Evolutionary conservation across 2,888 invertebrate species (phyloP).

Genomic region (Nebria salina): DNA sequence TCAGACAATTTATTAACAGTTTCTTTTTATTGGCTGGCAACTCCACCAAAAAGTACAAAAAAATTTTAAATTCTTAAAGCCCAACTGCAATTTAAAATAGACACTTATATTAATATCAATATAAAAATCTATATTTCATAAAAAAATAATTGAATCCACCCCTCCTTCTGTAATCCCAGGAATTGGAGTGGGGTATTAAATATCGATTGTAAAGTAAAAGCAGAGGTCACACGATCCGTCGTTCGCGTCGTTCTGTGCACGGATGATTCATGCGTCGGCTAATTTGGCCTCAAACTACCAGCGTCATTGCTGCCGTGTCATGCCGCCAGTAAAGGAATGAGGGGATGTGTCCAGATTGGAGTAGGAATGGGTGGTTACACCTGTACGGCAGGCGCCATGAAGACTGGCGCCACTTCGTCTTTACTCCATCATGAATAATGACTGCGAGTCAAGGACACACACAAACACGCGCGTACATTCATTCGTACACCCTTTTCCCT

Average conservation of each 20-base stretch:
- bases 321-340: no score
- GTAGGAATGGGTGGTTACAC: conserved; percentile 14
- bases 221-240: conserved; percentile 47
- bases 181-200: not conserved
- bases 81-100: not conserved
- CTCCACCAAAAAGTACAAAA: no score
- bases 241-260: conserved; percentile 41
- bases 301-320: conserved; percentile 1
- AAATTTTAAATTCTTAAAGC: no score
- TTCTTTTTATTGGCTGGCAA: no score
- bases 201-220: conserved; percentile 21
- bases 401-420: conserved; percentile 40
- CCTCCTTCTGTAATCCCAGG: not conserved
- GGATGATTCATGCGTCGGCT: conserved; percentile 46
- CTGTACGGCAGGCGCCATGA: conserved; percentile 30
- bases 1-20: no score
- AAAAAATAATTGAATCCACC: not conserved
- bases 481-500: not conserved
- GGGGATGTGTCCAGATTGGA: not conserved
- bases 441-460: conserved; percentile 34
- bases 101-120: not conserved
- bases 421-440: conserved; percentile 42
- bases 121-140: conserved; percentile 7
- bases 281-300: conserved; percentile 31
- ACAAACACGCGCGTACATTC: conserved; percentile 14